These are phyloP conservation scores for Emydocephalus ijimae DNA, from an alignment of 2,113 vertebrate genomes.

Conservation along the genomic window DNA sequence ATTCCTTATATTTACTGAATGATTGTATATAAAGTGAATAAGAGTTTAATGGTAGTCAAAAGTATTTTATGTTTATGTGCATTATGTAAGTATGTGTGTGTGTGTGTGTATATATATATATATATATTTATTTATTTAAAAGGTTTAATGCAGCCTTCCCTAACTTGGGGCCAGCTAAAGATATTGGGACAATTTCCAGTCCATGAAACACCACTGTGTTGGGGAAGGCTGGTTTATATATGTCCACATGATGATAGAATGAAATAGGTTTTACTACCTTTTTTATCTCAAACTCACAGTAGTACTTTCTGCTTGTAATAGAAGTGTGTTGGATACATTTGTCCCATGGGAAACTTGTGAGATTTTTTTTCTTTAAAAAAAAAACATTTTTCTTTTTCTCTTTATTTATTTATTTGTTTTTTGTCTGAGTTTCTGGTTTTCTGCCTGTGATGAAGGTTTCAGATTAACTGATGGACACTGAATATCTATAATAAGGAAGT, in stretches of 20 bases:
- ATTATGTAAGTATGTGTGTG: background rate
- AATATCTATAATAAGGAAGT: background rate
- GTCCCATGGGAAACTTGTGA: background rate
- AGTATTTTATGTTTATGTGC: background rate
- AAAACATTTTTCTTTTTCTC: too few relatives aligned
- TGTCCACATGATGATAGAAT: background rate
- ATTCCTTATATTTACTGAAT: background rate
- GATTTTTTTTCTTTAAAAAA: background rate
- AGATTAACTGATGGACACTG: rapidly evolving
- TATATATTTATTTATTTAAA: too few relatives aligned
- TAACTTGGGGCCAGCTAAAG: background rate
- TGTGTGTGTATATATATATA: background rate
- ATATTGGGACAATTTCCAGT: background rate
- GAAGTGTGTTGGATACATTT: constrained; percentile 12
- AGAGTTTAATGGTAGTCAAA: background rate
- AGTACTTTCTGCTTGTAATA: background rate
- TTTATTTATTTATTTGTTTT: background rate
- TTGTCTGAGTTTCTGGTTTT: background rate
- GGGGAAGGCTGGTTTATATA: background rate
- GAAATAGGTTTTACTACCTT: background rate
- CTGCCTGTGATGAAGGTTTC: background rate
- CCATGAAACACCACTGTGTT: background rate
- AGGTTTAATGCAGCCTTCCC: background rate
- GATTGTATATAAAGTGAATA: background rate
- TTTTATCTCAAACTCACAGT: background rate